Percentiles rank a stretch among this genome's conserved stretches.
Conservation (phyloP, 2,888 invertebrate genomes). For the Abscondita cerata region DNA sequence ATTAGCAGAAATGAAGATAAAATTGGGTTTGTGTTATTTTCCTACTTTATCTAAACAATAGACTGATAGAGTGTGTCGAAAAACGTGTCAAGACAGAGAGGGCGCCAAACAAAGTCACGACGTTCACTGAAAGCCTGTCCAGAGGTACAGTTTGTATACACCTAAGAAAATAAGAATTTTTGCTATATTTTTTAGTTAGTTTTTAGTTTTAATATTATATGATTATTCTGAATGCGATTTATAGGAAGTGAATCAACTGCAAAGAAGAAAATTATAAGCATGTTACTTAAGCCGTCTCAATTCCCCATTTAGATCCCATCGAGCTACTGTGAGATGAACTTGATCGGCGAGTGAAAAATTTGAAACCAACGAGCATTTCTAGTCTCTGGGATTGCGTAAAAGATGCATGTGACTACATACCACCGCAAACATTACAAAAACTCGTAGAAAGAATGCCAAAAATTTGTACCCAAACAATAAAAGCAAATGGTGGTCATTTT, state of each 20-base stretch:
- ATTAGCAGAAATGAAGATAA: too few species aligned
- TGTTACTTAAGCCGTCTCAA: neutral
- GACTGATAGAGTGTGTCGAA: too few species aligned
- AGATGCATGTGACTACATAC: neutral
- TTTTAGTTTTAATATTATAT: neutral
- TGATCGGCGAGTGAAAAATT: neutral
- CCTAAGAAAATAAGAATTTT: too few species aligned
- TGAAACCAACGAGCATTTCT: neutral
- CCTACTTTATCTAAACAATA: too few species aligned
- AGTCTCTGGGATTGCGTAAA: too few species aligned
- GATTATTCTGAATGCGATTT: neutral
- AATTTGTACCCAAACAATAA: too few species aligned
- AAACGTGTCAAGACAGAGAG: too few species aligned
- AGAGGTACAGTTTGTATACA: too few species aligned
- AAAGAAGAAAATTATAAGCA: neutral
- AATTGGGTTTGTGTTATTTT: too few species aligned
- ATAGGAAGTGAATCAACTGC: neutral
- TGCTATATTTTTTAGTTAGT: neutral
- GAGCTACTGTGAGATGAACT: neutral
- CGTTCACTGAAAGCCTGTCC: too few species aligned
- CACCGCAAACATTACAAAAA: neutral
- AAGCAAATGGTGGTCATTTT: too few species aligned
- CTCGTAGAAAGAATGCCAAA: neutral
- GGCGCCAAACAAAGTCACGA: too few species aligned
- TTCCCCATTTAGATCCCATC: neutral